Base-by-base conservation (phyloP, 2,888 invertebrate genomes). In the Teleogryllus oceanicus region DNA sequence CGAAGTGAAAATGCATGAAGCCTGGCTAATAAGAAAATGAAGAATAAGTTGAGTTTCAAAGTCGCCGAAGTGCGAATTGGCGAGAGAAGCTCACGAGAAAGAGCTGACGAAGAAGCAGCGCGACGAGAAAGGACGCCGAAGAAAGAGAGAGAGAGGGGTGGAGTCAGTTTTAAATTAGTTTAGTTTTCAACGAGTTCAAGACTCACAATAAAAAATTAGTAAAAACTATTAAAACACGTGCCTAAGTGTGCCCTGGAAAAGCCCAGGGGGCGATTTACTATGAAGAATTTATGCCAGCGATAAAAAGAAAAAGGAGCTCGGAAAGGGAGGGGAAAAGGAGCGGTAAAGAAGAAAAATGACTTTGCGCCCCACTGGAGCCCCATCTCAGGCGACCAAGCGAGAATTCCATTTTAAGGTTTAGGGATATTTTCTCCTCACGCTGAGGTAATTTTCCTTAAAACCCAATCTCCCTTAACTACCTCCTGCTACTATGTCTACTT, bases 381-480 rank as follows among this genome's bases (percentile, higher is more conserved):
- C 62, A 62, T 62, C 62, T 62, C 62, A 62, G n/a, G 62, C 62
- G 13, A 18, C 62, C 62, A n/a, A 79, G 79, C 79, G 79, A 79
- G 77, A 79, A 79, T 79, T 79, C 79, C 79, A 79, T 79, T 79
- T 79, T 77, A 77, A 77, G 79, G 79, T 79, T 77, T 79, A 77
- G 79, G 79, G 77, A n/a, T 79, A 79, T 79, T 62, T 62, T 62
- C 62, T 62, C 62, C 62, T 62, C 62, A 62, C 62, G 62, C 62
- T 4, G 62, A 62, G 81, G 80, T 78, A 81, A 80, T 80, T 78
- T 81, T 78, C 78, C 78, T 80, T 77, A 75, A 77, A 79, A 79
- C 79, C 81, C 78, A 80, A 80, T 80, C 77, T 81, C 78, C 80
- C 78, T 76, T 81, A 81, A 81, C 81, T 80, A 74, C 81, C 78